Base-by-base conservation (phyloP, 2,113 vertebrate species). In the Catharus minimus region DNA sequence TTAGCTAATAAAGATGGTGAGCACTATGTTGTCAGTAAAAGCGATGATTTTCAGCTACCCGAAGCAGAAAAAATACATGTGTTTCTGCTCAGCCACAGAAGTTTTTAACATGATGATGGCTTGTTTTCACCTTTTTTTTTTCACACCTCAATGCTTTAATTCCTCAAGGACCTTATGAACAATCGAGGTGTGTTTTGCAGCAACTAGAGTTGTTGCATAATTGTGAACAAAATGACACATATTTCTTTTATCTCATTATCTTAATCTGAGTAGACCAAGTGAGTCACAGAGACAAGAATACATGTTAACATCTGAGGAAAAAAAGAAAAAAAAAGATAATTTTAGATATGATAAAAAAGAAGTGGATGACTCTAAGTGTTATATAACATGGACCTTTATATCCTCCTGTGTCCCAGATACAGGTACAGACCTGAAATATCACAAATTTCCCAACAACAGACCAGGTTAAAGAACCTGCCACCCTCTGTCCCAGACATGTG, bases 281-380 rank as follows among this genome's bases (percentile, higher is more conserved):
- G 95, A 95, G 66, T 94, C 93, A 94, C 49, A 71, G 53, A 83
- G 83, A 64, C 24, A 78, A 78, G 57, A 86, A 81, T 81, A 64
- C 9, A 38, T 23, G 20, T 15, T 74, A 84, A 86, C 60, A 77
- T 33, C 7, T 0, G 5, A 15, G 16, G 12, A 38, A 44, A 55
- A 79, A 79, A 73, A 55, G 7, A 36, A 36, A 12, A 79, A 73
- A 55, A 13, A 20, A 55, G n/a, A 50, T 76, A 56, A 88, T 89
- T 92, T 93, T 83, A 84, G 73, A 52, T 67, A 68, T 10, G 44
- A 78, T 41, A 65, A 41, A 90, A 88, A 89, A 62, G 8, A 80
- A 90, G 83, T 20, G 20, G 57, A 67, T 86, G 53, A 78, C 39
- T 68, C 67, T 26, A 21, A 33, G 38, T 69, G 7, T 92, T 94